Conservation (phyloP, 2,113 vertebrate genomes). For the Lycocorax pyrrhopterus region DNA sequence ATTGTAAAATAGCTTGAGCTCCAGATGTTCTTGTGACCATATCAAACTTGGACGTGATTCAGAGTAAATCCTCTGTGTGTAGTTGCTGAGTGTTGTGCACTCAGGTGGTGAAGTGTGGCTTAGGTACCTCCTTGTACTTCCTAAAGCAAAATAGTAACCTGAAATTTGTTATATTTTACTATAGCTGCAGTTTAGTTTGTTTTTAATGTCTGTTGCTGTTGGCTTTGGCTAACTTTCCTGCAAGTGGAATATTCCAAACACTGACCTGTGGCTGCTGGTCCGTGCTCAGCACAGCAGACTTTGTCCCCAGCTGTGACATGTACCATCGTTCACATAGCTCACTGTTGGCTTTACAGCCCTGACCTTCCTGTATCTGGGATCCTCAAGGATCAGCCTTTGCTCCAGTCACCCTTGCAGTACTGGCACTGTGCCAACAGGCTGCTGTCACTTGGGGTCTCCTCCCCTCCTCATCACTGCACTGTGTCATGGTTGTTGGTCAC, state of each 20-base stretch:
- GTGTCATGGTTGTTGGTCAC: neutral
- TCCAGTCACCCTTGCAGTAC: neutral
- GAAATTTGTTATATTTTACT: neutral
- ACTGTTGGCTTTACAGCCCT: neutral
- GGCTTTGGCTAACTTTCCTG: neutral
- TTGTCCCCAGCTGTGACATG: neutral
- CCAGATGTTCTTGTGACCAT: neutral
- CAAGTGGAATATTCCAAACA: neutral
- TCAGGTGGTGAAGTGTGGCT: neutral
- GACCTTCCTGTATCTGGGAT: neutral
- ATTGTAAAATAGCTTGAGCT: neutral
- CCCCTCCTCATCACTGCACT: neutral
- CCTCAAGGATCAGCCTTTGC: neutral
- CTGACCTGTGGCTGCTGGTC: neutral
- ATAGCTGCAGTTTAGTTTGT: neutral
- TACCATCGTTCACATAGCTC: neutral
- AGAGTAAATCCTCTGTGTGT: neutral
- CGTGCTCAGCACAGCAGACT: neutral
- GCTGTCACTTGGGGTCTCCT: neutral
- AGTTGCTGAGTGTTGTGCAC: neutral
- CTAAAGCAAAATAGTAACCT: neutral
- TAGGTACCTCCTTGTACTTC: neutral
- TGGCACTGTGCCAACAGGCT: neutral
- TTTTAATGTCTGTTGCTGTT: neutral
- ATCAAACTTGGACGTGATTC: neutral